Evolutionary conservation across 2,797 vertebrate genomes (phyloP), one percentile per base, ranked within the genome.

Genomic region (Mergus octosetaceus): DNA sequence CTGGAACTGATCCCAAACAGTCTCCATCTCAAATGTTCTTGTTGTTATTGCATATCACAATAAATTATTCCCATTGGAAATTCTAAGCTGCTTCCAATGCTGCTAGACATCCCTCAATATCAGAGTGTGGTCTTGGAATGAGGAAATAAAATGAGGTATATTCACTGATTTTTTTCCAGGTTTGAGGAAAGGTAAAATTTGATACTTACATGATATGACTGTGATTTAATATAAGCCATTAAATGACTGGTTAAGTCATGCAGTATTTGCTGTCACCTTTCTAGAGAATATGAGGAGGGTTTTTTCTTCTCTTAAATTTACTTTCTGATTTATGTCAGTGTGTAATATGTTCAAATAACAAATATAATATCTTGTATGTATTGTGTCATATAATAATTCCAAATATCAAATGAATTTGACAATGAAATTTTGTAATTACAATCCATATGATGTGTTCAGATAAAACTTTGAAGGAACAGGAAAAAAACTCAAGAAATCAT

Each of bases 11-110:
- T 79, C 22, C 61, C n/a, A 79, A 30, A 70, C 53, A 89, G 68
- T 11, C 13, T 94, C 11, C 8, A 30, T 64, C 60, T 87, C 84
- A 91, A 49, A 73, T 60, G 10, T 58, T 87, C 61, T 83, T 80
- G 28, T 24, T 89, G 39, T 45, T 68, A 54, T 32, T 71, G 8
- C 76, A 85, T 80, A 64, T 73, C 5, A 4, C 39, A 75, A 27
- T 51, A 70, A 88, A 84, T 84, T 3, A 49, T 69, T 93, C 19
- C 75, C 43, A 79, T 79, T 54, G 82, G 90, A 92, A 93, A 83
- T 85, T 77, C 54, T 68, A 74, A 80, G 39, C 7, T 65, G 24
- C 62, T 91, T 87, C 3, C 11, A 16, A 12, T 88, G 12, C n/a
- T 89, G 27, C 34, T 69, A 76, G 38, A 65, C 13, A 69, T 69